A percentile compares a stretch with the other conserved stretches of the same genome.
phyloP scores from a whole-genome alignment of 2,888 invertebrate genomes.

The Drosophila lacicola region DNA sequence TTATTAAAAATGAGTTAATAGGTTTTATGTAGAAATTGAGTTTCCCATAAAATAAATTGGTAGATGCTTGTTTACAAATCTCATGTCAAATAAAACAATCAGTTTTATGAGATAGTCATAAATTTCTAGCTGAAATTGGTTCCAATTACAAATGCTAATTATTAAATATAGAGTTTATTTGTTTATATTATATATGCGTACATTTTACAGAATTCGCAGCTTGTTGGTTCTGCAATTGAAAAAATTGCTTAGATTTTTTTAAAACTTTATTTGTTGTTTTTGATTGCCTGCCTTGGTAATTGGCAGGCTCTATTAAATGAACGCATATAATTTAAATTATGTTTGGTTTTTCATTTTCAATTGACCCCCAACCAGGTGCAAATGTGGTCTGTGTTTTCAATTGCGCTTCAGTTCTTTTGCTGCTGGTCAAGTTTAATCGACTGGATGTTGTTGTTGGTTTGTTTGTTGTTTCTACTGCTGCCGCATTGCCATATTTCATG shows the following conservation, averaged over 20 bases:
- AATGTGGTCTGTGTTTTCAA: conserved; percentile 5
- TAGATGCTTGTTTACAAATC: not conserved
- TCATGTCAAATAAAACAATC: not conserved
- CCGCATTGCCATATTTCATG: conserved; percentile 59
- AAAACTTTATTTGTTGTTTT: not conserved
- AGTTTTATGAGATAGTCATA: conserved; percentile 4
- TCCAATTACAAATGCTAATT: conserved; percentile 11
- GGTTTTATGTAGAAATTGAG: too few relatives aligned
- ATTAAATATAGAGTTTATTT: conserved; percentile 39
- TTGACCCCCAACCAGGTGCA: conserved; percentile 48
- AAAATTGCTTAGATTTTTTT: not conserved
- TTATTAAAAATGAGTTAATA: too few relatives aligned
- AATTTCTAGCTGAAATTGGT: conserved; percentile 9
- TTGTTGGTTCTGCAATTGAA: conserved; percentile 9
- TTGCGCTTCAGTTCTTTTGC: not conserved
- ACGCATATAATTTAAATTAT: conserved; percentile 51
- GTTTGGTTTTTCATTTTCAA: conserved; percentile 52
- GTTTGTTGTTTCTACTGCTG: conserved; percentile 15
- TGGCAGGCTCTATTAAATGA: not conserved
- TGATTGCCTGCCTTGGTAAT: not conserved
- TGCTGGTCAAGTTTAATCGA: conserved; percentile 67
- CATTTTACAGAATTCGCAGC: conserved; percentile 10
- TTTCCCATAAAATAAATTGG: too few relatives aligned
- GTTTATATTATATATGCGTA: conserved; percentile 3
- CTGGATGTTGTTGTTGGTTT: conserved; percentile 34